These are phyloP conservation scores for Nebria salina DNA, from an alignment of 2,888 invertebrate genomes.

Conservation along the genomic window DNA sequence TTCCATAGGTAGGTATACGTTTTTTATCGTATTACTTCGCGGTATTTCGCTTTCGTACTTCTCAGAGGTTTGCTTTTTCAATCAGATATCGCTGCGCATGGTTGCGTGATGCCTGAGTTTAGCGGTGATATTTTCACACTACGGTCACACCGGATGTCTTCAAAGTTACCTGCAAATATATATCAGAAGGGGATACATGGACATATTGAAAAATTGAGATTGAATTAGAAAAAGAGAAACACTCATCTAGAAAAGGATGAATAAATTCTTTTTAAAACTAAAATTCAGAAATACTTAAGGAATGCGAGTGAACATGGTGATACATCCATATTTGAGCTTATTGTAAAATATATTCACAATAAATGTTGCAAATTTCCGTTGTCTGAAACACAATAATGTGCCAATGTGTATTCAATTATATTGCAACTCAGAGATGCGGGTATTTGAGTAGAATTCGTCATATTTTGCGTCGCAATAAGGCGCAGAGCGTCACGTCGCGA, in stretches of 20 bases:
- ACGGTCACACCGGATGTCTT: neutral
- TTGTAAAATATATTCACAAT: too few relatives aligned
- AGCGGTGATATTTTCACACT: neutral
- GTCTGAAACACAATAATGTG: too few relatives aligned
- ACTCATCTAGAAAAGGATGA: too few relatives aligned
- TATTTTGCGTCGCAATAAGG: slow-evolving; percentile 9
- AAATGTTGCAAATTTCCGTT: too few relatives aligned
- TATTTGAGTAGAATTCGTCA: neutral
- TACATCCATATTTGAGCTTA: too few relatives aligned
- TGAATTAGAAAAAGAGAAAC: too few relatives aligned
- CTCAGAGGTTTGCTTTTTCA: slow-evolving; percentile 23
- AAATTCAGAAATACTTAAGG: too few relatives aligned
- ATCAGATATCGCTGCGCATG: slow-evolving; percentile 28
- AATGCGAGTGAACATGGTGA: too few relatives aligned
- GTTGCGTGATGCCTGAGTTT: slow-evolving; percentile 26
- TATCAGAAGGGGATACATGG: neutral
- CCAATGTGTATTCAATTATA: too few relatives aligned
- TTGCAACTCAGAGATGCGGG: neutral
- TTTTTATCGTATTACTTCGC: slow-evolving; percentile 38
- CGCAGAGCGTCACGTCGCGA: neutral
- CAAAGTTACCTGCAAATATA: neutral
- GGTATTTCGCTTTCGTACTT: slow-evolving; percentile 18
- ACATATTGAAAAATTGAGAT: too few relatives aligned
- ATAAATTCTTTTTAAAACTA: too few relatives aligned
- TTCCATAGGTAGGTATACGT: slow-evolving; percentile 8